Base-by-base conservation (phyloP, 2,888 invertebrate genomes). In the Arge pagana region DNA sequence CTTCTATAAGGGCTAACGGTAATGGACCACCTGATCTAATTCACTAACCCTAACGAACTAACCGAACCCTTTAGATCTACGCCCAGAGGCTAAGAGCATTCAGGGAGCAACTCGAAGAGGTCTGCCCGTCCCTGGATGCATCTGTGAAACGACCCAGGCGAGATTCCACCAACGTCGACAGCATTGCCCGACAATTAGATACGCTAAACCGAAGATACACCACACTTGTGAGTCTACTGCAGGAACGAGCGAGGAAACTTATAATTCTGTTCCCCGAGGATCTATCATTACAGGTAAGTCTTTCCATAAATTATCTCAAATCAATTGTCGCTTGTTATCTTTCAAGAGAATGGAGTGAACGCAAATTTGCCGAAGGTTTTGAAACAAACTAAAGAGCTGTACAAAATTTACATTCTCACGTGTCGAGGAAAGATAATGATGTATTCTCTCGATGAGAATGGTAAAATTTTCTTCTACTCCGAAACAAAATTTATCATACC, bases 71-170 rank as follows among this genome's bases (percentile, higher is more conserved):
- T 65, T 86, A 93, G 93, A 90, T 90, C 75, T 90, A 91, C 83
- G 88, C 90, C 77, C 86, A 88, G 74, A 85, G 90, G 71, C 87
- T 93, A 76, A 88, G 89, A 78, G 86, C 88, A 60, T 96, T 90
- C 82, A 83, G 86, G 58, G 92, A 92, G 79, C 82, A 94, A 60
- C 85, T 94, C 76, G 88, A 87, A 69, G 90, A 91, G 67, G 83
- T 88, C 45, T 91, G 90, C 69, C 91, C 91, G 2, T 90, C 89
- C 52, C 76, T 90, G 72, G 91, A 91, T 79, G 84, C 80, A 54
- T 79, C 77, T 50, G 70, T 77, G 67, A 64, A 77, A 74, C 64
- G 77, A 67, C 64, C 72, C 33, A 66, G 76, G 52, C 64, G 66
- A 57, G 70, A 72, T 54, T 66, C 66, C 48, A 66, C 76, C 16